Conservation (phyloP, 2,888 invertebrate genomes). For the Melanostoma scalare region DNA sequence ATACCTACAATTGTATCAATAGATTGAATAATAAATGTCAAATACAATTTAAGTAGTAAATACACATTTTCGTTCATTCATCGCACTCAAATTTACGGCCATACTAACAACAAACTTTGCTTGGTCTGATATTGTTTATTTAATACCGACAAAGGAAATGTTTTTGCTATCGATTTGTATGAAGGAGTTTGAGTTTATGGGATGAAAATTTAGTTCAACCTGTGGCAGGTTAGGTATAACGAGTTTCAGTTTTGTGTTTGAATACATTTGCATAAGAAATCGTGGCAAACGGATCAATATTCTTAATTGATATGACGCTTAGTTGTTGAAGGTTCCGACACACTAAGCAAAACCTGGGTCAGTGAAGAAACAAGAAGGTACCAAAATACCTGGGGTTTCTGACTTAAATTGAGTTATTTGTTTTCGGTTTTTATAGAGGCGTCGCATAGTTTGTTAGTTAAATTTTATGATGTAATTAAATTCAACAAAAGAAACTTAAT, state of each 20-base stretch:
- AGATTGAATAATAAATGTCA: conserved; percentile 4
- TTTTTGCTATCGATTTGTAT: neutral
- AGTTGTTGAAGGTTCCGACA: neutral
- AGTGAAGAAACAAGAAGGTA: neutral
- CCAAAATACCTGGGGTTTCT: too few relatives aligned
- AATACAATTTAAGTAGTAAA: neutral
- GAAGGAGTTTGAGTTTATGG: neutral
- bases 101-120: too few relatives aligned
- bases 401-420: too few relatives aligned
- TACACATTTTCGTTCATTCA: conserved; percentile 1
- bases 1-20: conserved; percentile 5
- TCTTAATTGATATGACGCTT: conserved; percentile 14
- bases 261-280: conserved; percentile 5
- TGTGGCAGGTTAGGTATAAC: conserved; percentile 23
- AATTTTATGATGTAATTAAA: too few relatives aligned
- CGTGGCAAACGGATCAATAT: conserved; percentile 2
- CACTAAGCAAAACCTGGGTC: neutral
- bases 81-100: neutral
- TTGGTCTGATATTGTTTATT: neutral
- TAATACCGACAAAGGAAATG: neutral
- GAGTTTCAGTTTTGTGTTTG: conserved; percentile 4
- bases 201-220: conserved; percentile 2
- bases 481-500: too few relatives aligned
- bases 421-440: too few relatives aligned
- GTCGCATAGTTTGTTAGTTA: too few relatives aligned